Percentiles rank a stretch among this genome's conserved stretches.
These are phyloP conservation scores for Drosophila niveifrons DNA, from an alignment of 2,888 invertebrate species.

Conservation along the genomic window DNA sequence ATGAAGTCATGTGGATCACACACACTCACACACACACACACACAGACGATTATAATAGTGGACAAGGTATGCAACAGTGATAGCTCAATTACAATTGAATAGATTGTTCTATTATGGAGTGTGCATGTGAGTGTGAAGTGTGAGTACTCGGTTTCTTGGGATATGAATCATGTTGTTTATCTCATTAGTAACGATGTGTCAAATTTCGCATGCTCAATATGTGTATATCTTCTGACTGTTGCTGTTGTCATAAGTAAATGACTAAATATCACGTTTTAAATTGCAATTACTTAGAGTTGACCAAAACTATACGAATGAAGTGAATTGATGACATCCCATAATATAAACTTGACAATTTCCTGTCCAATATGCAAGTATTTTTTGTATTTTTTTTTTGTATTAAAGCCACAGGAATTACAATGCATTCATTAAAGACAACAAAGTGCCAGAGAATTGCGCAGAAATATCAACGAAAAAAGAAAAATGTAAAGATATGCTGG, in stretches of 20 bases:
- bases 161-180: conserved; percentile 71
- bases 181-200: conserved; percentile 75
- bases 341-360: conserved; percentile 47
- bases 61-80: conserved; percentile 16
- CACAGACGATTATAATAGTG: conserved; percentile 16
- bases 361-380: conserved; percentile 44
- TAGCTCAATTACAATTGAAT: conserved; percentile 44
- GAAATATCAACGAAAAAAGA: conserved; percentile 11
- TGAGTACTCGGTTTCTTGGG: conserved; percentile 24
- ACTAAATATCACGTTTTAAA: conserved; percentile 52
- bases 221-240: background rate
- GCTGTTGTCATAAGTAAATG: conserved; percentile 27
- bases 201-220: conserved; percentile 59
- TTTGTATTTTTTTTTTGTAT: conserved; percentile 15
- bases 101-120: conserved; percentile 16
- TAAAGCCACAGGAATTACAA: conserved; percentile 49
- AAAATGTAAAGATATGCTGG: conserved; percentile 61
- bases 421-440: conserved; percentile 60
- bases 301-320: conserved; percentile 3
- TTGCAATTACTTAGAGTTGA: conserved; percentile 41
- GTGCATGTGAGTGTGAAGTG: background rate
- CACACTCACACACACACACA: background rate
- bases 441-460: conserved; percentile 33
- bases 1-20: conserved; percentile 25
- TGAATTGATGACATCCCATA: conserved; percentile 28